phyloP scores from a whole-genome alignment of 2,888 invertebrate species.

The Drosophila trichaetosa region DNA sequence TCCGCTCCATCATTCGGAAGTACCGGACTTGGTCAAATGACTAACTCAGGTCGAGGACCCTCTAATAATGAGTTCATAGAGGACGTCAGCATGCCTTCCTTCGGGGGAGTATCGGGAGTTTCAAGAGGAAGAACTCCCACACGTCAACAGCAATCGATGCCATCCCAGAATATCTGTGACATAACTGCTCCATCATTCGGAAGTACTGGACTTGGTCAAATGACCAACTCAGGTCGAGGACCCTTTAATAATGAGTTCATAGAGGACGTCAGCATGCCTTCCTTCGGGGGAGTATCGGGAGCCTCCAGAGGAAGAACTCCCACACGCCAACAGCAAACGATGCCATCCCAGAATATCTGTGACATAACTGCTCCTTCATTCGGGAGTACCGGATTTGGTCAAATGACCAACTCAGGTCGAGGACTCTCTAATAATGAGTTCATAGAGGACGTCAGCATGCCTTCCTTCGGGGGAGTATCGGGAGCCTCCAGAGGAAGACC shows the following conservation, averaged over 20 bases:
- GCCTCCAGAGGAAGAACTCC: background rate
- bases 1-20: background rate
- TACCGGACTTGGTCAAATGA: background rate
- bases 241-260: background rate
- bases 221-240: background rate
- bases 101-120: background rate
- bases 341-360: constrained; percentile 10
- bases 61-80: background rate
- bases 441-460: background rate
- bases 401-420: fast-evolving
- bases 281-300: background rate
- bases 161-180: background rate
- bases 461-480: background rate
- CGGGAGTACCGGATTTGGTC: background rate
- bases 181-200: background rate
- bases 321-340: background rate
- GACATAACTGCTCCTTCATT: constrained; percentile 10
- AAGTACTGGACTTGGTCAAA: background rate
- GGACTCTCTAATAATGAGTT: background rate
- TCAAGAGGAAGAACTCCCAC: background rate
- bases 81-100: background rate
- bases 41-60: fast-evolving
- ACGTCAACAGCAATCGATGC: background rate
- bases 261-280: constrained; percentile 6
- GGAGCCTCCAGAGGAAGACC: background rate